phyloP scores from a whole-genome alignment of 2,888 invertebrate species.

The Helleia helle region DNA sequence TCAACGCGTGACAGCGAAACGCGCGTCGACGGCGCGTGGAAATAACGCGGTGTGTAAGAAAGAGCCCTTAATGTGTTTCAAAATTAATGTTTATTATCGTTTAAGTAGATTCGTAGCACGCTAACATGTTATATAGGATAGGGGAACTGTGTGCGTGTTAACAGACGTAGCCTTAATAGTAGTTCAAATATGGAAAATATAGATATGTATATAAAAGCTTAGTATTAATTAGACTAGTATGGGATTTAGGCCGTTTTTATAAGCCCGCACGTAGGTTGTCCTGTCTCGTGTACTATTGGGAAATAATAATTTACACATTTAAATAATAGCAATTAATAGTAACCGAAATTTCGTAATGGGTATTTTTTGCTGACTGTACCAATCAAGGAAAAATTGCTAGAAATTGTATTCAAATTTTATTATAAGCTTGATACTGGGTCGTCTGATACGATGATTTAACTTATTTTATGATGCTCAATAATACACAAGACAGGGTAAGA shows the following conservation, averaged over 20 bases:
- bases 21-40: too few relatives aligned
- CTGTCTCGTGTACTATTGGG: constrained; percentile 28
- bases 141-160: constrained; percentile 54
- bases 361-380: background rate
- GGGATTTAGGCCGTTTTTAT: constrained; percentile 45
- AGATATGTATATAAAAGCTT: constrained; percentile 56
- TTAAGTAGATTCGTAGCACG: constrained; percentile 29
- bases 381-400: background rate
- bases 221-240: constrained; percentile 55
- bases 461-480: background rate
- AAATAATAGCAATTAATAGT: background rate
- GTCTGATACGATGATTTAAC: background rate
- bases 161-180: constrained; percentile 71
- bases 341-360: background rate
- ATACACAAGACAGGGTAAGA: constrained; percentile 15
- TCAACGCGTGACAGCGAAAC: too few relatives aligned
- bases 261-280: constrained; percentile 38
- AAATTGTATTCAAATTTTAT: background rate
- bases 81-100: constrained; percentile 20
- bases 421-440: background rate
- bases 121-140: constrained; percentile 48
- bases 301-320: background rate
- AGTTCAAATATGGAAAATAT: constrained; percentile 58
- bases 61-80: constrained; percentile 13
- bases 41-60: constrained; percentile 1